Evolutionary conservation across 2,113 vertebrate species (phyloP).

Genomic region (Serinus canaria): DNA sequence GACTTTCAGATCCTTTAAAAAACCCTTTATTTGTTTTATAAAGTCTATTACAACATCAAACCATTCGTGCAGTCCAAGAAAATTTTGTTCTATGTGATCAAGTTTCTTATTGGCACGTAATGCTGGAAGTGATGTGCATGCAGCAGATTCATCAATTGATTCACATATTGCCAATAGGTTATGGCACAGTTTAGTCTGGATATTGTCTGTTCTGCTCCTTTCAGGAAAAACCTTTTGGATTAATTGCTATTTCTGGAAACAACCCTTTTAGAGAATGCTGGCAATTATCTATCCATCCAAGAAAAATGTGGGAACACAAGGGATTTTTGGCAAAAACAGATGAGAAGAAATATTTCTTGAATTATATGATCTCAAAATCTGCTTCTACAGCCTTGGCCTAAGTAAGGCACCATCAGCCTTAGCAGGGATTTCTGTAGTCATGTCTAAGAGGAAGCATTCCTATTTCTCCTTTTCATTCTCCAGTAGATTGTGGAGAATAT

Average conservation of each 20-base stretch:
- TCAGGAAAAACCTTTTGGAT: not conserved
- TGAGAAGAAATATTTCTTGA: not conserved
- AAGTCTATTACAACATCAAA: not conserved
- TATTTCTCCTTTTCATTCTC: not conserved
- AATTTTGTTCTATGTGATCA: not conserved
- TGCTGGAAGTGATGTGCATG: not conserved
- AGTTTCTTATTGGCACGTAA: not conserved
- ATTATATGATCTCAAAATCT: not conserved
- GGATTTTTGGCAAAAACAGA: not conserved
- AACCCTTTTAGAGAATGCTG: not conserved
- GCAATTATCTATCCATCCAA: not conserved
- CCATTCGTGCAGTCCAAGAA: not conserved
- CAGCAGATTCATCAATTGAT: not conserved
- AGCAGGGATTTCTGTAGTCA: not conserved
- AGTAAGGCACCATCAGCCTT: not conserved
- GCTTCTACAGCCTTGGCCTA: not conserved
- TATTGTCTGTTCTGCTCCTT: not conserved
- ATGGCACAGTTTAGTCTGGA: not conserved
- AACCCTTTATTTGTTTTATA: not conserved
- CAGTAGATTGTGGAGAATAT: not conserved
- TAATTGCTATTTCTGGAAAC: not conserved
- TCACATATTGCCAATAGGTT: not conserved
- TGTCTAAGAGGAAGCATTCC: not conserved
- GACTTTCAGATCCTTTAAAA: not conserved
- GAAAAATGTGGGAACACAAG: not conserved